Percentiles rank a stretch among this genome's conserved stretches.
Conservation (phyloP, 2,113 vertebrate species). For the Columbina picui region DNA sequence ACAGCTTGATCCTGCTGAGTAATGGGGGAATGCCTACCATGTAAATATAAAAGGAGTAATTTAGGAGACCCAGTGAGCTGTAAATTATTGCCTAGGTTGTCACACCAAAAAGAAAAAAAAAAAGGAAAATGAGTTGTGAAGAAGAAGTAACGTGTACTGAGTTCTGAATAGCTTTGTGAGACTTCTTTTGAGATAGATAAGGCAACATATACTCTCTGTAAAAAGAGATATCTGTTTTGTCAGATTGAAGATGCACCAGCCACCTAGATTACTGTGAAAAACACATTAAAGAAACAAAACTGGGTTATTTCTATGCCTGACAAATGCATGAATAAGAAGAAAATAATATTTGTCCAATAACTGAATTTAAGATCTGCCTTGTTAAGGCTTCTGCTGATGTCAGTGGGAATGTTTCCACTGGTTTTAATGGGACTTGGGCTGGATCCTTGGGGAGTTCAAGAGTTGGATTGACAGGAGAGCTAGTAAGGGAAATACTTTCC, state of each 20-base stretch:
- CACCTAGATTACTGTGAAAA: slow-evolving; percentile 30
- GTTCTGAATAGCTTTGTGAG: slow-evolving; percentile 55
- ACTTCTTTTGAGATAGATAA: slow-evolving; percentile 30
- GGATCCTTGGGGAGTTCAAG: not conserved
- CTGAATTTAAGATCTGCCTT: not conserved
- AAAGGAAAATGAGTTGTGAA: slow-evolving; percentile 56
- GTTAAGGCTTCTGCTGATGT: not conserved
- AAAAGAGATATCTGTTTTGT: slow-evolving; percentile 47
- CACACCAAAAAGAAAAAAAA: slow-evolving; percentile 38
- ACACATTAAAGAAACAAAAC: slow-evolving; percentile 43
- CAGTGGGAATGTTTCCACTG: not conserved
- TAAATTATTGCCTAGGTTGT: slow-evolving; percentile 68
- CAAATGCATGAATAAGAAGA: not conserved
- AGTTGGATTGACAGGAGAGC: not conserved
- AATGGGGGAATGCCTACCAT: slow-evolving; percentile 65
- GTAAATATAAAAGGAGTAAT: slow-evolving; percentile 69
- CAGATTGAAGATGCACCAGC: slow-evolving; percentile 23
- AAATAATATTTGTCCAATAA: slow-evolving; percentile 11
- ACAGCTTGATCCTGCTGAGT: slow-evolving; percentile 48
- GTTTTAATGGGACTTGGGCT: not conserved
- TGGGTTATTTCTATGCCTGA: slow-evolving; percentile 30
- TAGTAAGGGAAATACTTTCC: not conserved
- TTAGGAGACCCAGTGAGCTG: slow-evolving; percentile 68
- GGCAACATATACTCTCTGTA: not conserved
- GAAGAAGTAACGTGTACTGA: slow-evolving; percentile 30